Evolutionary conservation across 2,113 vertebrate species (phyloP).

Genomic region (Psammodynastes pulverulentus): DNA sequence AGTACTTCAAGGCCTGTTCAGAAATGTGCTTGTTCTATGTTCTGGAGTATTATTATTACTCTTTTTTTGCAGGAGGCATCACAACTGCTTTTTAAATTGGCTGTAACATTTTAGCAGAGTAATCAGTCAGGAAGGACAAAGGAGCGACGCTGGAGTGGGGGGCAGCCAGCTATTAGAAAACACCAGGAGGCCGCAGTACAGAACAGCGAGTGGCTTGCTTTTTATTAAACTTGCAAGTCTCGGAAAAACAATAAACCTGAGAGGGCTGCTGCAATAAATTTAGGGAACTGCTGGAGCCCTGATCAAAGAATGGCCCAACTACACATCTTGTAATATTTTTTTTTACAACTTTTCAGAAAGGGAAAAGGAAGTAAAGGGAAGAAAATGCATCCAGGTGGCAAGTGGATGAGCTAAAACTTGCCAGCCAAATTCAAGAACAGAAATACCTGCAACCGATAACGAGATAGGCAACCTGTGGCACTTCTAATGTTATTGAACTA

Average conservation of each 20-base stretch:
- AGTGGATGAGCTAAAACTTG: not conserved
- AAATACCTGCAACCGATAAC: not conserved
- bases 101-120: not conserved
- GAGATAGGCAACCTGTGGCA: not conserved
- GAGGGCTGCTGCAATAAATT: not conserved
- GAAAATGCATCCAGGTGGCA: not conserved
- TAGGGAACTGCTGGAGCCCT: not conserved
- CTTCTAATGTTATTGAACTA: not conserved
- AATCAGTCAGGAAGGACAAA: not conserved
- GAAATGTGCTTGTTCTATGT: not conserved
- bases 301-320: not conserved
- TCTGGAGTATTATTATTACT: accelerated
- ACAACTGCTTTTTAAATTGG: not conserved
- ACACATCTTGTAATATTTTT: not conserved
- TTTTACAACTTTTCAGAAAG: not conserved
- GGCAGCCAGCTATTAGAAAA: not conserved
- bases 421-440: not conserved
- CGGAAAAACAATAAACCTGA: constrained; percentile 1
- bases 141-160: not conserved
- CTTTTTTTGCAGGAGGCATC: not conserved
- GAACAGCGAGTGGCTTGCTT: not conserved
- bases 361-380: too few species aligned
- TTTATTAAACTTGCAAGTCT: constrained; percentile 4
- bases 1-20: not conserved
- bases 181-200: not conserved